Base-by-base conservation (phyloP, 2,797 vertebrate genomes). In the Aotus griseimembra region DNA sequence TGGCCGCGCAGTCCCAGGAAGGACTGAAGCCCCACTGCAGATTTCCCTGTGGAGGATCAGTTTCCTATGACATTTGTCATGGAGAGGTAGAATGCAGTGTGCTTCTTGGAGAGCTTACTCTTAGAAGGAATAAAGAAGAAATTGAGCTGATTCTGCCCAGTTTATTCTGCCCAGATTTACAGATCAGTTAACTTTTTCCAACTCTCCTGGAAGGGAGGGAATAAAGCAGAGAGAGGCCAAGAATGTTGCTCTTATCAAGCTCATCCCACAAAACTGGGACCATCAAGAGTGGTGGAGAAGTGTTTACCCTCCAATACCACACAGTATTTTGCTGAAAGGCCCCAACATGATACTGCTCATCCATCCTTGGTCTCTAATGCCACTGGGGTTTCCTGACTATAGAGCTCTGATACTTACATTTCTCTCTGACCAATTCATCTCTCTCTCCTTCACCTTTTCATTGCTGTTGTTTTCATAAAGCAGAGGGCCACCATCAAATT, bases 101-200 rank as follows among this genome's bases (percentile, higher is more conserved):
- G 24, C 33, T 26, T 11, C 33, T 61, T 22, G n/a, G 39, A n/a
- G 9, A 67, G 41, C 13, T 89, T 57, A 72, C 39, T 89, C n/a
- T 33, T 70, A 73, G 28, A 72, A 90, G n/a, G 28, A 87, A 76
- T 33, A 57, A 76, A 6, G n/a, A 50, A 88, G 57, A 39, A 93
- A 4, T 44, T 46, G 2, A 13, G 44, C 41, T 57, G 17, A 36
- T 30, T 64, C 20, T 55, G 58, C 6, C 44, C 17, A 36, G 3
- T 85, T 81, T 91, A 67, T 61, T 57, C 41, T 67, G 52, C 55
- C 79, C 39, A 70, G 73, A 67, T 79, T 64, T 55, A 55, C 39
- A 12, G 28, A 48, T 64, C 10, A 41, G 46, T 41, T 79, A 73
- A 72, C 13, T 28, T 50, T 93, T 96, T 39, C 52, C 52, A 48